phyloP scores from a whole-genome alignment of 2,113 vertebrate species.

The Corythornis madagascariensis region DNA sequence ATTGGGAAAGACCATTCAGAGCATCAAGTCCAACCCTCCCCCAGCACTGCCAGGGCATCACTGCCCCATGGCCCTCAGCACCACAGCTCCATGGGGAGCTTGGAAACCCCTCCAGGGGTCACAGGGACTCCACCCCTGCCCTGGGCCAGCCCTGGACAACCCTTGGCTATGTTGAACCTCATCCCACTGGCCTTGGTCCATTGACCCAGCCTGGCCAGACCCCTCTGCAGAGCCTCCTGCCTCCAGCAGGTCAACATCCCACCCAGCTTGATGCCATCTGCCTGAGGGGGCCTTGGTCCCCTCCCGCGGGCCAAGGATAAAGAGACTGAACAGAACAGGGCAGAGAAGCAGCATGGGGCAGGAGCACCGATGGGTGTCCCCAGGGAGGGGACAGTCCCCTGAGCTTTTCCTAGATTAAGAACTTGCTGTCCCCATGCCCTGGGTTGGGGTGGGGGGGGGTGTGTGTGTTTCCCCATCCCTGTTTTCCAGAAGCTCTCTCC shows the following conservation, averaged over 20 bases:
- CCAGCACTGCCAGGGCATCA: not conserved
- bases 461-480: not conserved
- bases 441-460: accelerated
- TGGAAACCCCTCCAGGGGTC: not conserved
- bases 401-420: too few relatives aligned
- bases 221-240: too few relatives aligned
- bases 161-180: not conserved
- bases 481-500: not conserved
- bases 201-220: too few relatives aligned
- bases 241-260: not conserved
- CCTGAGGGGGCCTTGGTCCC: not conserved
- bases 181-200: not conserved
- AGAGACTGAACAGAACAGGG: too few relatives aligned
- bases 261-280: not conserved
- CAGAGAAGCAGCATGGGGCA: accelerated
- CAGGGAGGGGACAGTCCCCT: not conserved
- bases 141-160: too few relatives aligned
- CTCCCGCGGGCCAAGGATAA: not conserved
- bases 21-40: not conserved
- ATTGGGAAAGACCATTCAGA: not conserved
- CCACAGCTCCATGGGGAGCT: not conserved
- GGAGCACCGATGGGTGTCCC: not conserved
- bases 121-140: too few relatives aligned
- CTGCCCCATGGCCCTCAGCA: not conserved
- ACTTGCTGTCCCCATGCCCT: not conserved